Evolutionary conservation across 1,140 invertebrate genomes (phyloP).

Genomic region (Aphelenchoides besseyi): DNA sequence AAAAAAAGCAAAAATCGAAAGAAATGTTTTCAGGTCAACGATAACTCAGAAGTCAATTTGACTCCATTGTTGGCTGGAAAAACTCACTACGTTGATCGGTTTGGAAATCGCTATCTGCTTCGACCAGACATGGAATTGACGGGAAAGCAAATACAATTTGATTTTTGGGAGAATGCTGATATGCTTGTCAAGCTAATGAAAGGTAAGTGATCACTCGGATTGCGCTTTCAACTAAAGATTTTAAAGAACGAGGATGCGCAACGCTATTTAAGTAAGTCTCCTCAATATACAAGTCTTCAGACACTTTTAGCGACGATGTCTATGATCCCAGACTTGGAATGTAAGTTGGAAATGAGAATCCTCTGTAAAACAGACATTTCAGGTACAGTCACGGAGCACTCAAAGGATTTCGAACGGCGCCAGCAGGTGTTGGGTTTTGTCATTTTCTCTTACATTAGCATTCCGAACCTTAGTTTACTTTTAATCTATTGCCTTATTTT

Average conservation of each 20-base stretch:
- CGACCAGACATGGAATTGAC: neutral
- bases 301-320: neutral
- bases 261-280: neutral
- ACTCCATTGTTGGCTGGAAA: conserved; percentile 9
- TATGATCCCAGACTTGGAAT: neutral
- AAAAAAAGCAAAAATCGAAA: too few species aligned
- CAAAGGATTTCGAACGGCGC: conserved; percentile 11
- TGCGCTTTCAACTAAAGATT: neutral
- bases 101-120: neutral
- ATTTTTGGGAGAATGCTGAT: neutral
- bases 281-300: neutral
- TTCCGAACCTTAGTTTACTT: too few species aligned
- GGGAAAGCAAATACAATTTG: neutral
- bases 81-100: neutral
- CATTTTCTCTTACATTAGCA: too few species aligned
- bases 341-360: too few species aligned
- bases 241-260: neutral
- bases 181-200: neutral
- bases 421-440: too few species aligned
- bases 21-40: conserved; percentile 3
- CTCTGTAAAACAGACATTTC: too few species aligned
- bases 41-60: conserved; percentile 19
- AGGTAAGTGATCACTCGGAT: neutral
- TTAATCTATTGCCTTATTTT: too few species aligned
- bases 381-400: neutral